phyloP scores from a whole-genome alignment of 2,888 invertebrate genomes.

The Hyalella azteca region DNA sequence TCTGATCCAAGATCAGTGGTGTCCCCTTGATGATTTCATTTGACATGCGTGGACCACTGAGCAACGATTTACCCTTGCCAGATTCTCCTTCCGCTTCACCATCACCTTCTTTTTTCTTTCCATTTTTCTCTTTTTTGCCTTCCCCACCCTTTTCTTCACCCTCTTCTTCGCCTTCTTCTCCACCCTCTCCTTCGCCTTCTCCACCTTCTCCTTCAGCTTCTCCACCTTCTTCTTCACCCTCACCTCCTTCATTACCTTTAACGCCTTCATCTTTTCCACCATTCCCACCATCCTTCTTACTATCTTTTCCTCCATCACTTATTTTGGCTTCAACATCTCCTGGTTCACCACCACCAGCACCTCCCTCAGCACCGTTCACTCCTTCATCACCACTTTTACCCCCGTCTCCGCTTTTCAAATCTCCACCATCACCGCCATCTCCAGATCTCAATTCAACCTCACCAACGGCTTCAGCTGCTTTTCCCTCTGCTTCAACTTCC shows the following conservation, averaged over 20 bases:
- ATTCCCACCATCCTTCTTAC: not conserved
- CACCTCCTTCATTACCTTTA: not conserved
- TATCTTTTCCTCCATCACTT: not conserved
- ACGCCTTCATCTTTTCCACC: not conserved
- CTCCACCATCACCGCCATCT: not conserved
- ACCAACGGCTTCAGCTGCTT: not conserved
- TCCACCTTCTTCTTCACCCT: not conserved
- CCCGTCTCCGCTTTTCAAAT: not conserved
- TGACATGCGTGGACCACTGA: not conserved
- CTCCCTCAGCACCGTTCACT: not conserved
- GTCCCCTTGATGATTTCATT: not conserved
- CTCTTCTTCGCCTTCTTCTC: not conserved
- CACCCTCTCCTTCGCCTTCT: not conserved
- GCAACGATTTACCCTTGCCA: not conserved
- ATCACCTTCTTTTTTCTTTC: not conserved
- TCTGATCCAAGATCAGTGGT: not conserved
- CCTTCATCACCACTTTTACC: not conserved
- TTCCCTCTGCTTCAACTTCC: not conserved
- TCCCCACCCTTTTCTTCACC: not conserved
- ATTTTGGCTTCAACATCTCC: not conserved
- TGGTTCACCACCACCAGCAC: not conserved
- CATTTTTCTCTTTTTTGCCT: not conserved
- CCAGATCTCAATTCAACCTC: not conserved
- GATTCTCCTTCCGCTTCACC: not conserved
- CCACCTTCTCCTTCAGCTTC: conserved; percentile 3